Conservation (phyloP, 2,797 vertebrate species). For the Yasuhikotakia modesta region DNA sequence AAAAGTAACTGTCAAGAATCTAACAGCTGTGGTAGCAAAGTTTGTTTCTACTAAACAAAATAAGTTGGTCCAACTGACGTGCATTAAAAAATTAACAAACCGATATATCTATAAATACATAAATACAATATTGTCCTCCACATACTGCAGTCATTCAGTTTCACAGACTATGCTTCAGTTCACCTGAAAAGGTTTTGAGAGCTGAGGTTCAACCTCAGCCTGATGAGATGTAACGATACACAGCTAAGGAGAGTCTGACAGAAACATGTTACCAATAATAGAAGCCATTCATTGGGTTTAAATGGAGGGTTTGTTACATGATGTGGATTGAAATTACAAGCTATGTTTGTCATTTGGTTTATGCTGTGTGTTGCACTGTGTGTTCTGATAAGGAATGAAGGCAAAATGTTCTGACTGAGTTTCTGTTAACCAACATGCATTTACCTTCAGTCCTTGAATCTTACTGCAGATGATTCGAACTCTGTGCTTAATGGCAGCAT, state of each 20-base stretch:
- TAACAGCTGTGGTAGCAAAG: background rate
- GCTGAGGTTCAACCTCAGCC: background rate
- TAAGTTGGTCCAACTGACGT: too few relatives aligned
- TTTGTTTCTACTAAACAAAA: background rate
- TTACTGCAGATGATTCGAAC: conserved; percentile 82
- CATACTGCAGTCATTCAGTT: background rate
- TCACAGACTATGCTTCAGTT: background rate
- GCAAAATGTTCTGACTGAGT: background rate
- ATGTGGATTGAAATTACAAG: background rate
- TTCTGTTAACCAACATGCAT: background rate
- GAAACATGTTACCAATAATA: background rate
- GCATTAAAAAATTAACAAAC: too few relatives aligned
- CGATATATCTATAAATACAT: too few relatives aligned
- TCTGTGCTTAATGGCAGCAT: conserved; percentile 78
- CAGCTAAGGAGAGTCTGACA: background rate
- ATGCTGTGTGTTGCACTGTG: background rate
- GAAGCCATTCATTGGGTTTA: background rate
- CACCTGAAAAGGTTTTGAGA: conserved; percentile 1
- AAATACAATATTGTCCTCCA: too few relatives aligned
- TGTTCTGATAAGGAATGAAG: background rate
- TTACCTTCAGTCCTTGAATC: conserved; percentile 81
- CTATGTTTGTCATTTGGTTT: background rate
- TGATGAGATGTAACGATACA: background rate
- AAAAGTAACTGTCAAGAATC: background rate
- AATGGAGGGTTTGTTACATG: background rate